Percentiles rank a stretch among this genome's conserved stretches.
Conservation (phyloP, 1,140 invertebrate genomes). For the Pseudobourletiella spinata region DNA sequence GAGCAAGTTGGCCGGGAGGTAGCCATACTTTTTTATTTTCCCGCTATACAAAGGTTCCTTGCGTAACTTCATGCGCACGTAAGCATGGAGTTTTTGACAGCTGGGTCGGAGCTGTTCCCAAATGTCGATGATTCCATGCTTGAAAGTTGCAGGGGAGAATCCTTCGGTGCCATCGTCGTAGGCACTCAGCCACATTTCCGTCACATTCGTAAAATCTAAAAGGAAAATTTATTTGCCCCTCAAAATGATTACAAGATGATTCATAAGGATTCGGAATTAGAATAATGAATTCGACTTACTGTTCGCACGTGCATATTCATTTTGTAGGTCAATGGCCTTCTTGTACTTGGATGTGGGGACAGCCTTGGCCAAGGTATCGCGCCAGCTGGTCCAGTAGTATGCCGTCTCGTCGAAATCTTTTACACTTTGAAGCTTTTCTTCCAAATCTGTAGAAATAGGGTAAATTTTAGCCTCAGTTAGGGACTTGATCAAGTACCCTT, state of each 20-base stretch:
- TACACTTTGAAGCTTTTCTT: too few species aligned
- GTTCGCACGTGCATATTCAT: not conserved
- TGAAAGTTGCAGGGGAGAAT: constrained; percentile 45
- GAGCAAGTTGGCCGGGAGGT: constrained; percentile 10
- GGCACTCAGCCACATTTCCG: not conserved
- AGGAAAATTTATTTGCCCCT: too few species aligned
- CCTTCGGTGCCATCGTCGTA: constrained; percentile 8
- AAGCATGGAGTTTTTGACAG: constrained; percentile 77
- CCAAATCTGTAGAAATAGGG: too few species aligned
- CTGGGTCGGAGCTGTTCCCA: constrained; percentile 69
- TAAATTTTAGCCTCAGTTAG: too few species aligned
- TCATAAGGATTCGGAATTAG: too few species aligned
- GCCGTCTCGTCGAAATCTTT: too few species aligned
- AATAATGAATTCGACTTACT: too few species aligned
- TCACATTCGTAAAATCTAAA: constrained; percentile 19
- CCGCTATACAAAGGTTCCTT: constrained; percentile 41
- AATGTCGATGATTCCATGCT: constrained; percentile 51
- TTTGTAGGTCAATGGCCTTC: not conserved
- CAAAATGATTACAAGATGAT: too few species aligned
- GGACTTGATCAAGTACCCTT: too few species aligned
- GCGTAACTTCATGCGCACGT: too few species aligned
- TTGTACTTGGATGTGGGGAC: not conserved
- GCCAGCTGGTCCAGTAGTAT: too few species aligned
- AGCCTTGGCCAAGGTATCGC: not conserved
- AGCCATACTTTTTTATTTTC: constrained; percentile 8